These are phyloP conservation scores for Cheilosia urbana DNA, from an alignment of 2,888 invertebrate species.

Conservation along the genomic window DNA sequence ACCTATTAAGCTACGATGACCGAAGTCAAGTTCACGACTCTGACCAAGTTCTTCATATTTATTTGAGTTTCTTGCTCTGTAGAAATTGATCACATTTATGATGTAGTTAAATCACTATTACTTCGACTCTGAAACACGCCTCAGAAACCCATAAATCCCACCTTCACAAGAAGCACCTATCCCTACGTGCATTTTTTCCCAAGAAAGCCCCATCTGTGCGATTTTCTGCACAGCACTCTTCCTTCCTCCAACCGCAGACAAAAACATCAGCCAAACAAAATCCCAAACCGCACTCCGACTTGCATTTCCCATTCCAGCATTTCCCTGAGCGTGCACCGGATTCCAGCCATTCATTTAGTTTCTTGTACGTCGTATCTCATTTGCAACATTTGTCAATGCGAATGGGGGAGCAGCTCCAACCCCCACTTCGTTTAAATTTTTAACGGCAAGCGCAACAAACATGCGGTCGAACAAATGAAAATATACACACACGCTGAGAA, in stretches of 20 bases:
- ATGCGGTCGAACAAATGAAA: conserved; percentile 71
- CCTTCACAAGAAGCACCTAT: too few species aligned
- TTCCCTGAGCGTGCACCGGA: neutral
- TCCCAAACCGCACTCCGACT: conserved; percentile 3
- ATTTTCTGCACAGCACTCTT: neutral
- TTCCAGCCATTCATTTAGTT: conserved; percentile 34
- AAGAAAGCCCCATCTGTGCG: too few species aligned
- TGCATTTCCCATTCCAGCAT: neutral
- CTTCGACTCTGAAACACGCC: too few species aligned
- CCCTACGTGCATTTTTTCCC: too few species aligned
- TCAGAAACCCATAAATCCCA: too few species aligned
- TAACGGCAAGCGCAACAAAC: conserved; percentile 59
- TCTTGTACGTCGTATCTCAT: neutral
- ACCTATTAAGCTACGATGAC: too few species aligned
- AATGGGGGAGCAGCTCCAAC: neutral
- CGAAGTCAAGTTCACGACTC: too few species aligned
- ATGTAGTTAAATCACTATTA: too few species aligned
- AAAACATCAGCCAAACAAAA: neutral
- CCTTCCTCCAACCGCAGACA: neutral
- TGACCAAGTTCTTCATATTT: too few species aligned
- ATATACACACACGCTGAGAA: conserved; percentile 34
- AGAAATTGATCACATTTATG: too few species aligned
- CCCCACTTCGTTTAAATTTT: conserved; percentile 23
- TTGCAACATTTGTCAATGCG: conserved; percentile 42
- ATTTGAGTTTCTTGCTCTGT: too few species aligned